These are phyloP conservation scores for Erannis defoliaria DNA, from an alignment of 2,888 invertebrate species.

Conservation along the genomic window DNA sequence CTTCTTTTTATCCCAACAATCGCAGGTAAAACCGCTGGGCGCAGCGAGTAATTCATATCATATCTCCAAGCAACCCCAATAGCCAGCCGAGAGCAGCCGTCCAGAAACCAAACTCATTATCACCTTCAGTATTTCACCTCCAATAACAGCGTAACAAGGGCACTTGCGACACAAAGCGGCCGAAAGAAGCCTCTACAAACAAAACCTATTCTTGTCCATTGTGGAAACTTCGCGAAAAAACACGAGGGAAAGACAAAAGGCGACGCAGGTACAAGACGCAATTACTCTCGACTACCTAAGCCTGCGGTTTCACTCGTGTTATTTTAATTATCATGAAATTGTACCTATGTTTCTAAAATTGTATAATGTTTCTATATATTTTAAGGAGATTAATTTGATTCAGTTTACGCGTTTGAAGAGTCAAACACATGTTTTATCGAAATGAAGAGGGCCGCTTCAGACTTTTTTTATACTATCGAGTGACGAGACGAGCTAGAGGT, in stretches of 20 bases:
- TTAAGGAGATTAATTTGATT: no score
- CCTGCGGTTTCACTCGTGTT: neutral
- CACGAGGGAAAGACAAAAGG: constrained; percentile 31
- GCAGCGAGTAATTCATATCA: no score
- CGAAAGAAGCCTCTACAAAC: constrained; percentile 20
- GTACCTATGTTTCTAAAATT: no score
- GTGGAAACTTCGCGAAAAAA: constrained; percentile 29
- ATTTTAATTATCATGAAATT: no score
- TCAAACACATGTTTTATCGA: no score
- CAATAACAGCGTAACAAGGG: constrained; percentile 31
- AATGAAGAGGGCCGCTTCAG: no score
- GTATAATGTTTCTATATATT: no score
- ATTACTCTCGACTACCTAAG: constrained; percentile 17
- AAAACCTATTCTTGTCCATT: constrained; percentile 27
- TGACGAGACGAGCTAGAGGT: no score
- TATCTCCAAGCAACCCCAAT: neutral
- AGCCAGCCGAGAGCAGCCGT: neutral
- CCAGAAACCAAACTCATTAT: constrained; percentile 16
- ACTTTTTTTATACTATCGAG: no score
- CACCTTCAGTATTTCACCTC: constrained; percentile 20
- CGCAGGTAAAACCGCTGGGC: no score
- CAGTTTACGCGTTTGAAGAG: no score
- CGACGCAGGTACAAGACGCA: constrained; percentile 19
- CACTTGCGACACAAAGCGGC: constrained; percentile 21
- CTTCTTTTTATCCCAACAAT: no score